Evolutionary conservation across 2,888 invertebrate genomes (phyloP), one percentile per base, ranked within the genome.

Genomic region (Sphecodes monilicornis): DNA sequence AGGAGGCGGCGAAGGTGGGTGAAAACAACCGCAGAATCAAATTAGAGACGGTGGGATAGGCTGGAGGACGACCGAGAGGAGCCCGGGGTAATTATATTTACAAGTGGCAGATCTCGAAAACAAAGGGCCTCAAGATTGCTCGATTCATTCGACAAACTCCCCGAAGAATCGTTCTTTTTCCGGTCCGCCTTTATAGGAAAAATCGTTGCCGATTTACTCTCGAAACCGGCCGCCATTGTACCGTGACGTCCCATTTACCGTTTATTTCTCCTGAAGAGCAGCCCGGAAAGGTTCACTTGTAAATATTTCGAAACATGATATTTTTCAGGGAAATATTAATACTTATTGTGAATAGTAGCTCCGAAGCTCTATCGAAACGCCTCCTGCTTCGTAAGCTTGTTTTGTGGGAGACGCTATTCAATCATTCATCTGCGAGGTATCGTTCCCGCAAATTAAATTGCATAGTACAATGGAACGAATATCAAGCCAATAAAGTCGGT

Each of bases 1-100:
- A 54, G 78, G 80, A 79, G 79, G 82, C 43, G 76, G 82, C 71
- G 84, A 86, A 89, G 90, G 88, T 87, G 92, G 93, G 90, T 92
- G 94, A 94, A 94, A 94, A 94, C 93, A 94, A 94, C 93, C 94
- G 93, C 92, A 91, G 93, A 94, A 94, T 94, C 93, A 94, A 94
- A 94, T 94, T 94, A 94, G 93, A 90, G 90, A 85, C 87, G 88
- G 77, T 87, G 87, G 88, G 83, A 84, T 82, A 84, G 85, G 84
- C 75, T 76, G 83, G 57, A 80, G 76, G 69, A 79, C 88, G 76
- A 70, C 54, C 29, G 72, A 75, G 82, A 76, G 80, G 84, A 87
- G 82, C 79, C 75, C 66, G 85, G 91, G 91, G 93, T 94, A 94
- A 94, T 94, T 94, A 94, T 94, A 94, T 94, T 94, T 94, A 94